Conservation (phyloP, 2,888 invertebrate genomes). For the Diarsia mendica region DNA sequence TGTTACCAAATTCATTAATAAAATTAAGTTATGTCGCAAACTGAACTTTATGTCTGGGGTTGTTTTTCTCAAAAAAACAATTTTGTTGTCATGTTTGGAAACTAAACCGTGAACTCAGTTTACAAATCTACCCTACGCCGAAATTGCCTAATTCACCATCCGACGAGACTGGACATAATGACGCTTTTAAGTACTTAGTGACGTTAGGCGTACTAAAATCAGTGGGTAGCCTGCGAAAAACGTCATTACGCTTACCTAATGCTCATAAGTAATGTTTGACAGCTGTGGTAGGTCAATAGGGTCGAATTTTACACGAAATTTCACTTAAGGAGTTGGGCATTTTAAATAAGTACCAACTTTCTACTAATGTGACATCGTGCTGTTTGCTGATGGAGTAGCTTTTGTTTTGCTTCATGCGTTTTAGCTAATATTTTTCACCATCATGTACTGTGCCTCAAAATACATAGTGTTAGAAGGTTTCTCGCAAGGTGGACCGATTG, state of each 20-base stretch:
- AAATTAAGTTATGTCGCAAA: neutral
- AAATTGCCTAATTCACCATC: slow-evolving; percentile 74
- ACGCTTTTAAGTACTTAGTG: slow-evolving; percentile 71
- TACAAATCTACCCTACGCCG: slow-evolving; percentile 58
- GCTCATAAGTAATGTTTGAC: neutral
- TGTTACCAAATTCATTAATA: neutral
- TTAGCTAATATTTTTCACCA: neutral
- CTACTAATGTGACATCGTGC: neutral
- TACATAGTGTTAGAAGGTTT: neutral
- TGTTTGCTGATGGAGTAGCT: neutral
- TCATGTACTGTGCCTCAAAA: neutral
- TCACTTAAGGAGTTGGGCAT: neutral
- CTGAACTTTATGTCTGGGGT: neutral
- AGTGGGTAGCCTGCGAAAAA: slow-evolving; percentile 39
- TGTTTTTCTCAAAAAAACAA: neutral
- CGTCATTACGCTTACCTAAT: slow-evolving; percentile 20
- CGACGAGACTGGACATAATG: slow-evolving; percentile 72
- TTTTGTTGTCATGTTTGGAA: slow-evolving; percentile 2
- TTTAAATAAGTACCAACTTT: slow-evolving; percentile 3
- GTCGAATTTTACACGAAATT: slow-evolving; percentile 10
- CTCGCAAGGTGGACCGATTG: neutral
- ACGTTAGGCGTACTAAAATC: slow-evolving; percentile 56
- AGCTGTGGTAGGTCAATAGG: neutral
- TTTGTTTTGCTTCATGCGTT: neutral
- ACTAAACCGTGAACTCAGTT: neutral